A percentile compares a stretch with the other conserved stretches of the same genome.
phyloP scores from a whole-genome alignment of 2,797 vertebrate species.

The Malurus splendens region DNA sequence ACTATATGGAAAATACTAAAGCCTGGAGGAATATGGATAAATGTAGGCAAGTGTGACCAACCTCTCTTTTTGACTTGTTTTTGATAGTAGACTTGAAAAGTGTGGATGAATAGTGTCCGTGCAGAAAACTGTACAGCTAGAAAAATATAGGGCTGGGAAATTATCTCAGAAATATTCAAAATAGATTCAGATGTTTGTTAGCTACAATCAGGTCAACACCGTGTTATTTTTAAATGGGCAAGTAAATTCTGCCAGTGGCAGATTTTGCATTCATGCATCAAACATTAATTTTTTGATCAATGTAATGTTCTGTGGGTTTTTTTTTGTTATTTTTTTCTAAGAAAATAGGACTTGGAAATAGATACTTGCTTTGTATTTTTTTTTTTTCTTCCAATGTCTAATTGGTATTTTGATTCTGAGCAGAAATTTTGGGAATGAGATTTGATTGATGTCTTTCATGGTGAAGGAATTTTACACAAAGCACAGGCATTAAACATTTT shows the following conservation, averaged over 20 bases:
- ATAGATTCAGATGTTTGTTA: background rate
- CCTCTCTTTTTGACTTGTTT: background rate
- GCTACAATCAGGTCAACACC: background rate
- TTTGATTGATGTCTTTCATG: background rate
- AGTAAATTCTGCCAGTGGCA: background rate
- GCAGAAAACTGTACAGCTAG: background rate
- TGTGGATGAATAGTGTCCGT: background rate
- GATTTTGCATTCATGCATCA: background rate
- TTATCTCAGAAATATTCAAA: background rate
- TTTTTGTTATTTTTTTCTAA: background rate
- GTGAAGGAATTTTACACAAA: background rate
- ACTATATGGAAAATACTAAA: constrained; percentile 99
- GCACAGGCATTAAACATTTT: background rate
- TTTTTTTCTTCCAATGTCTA: background rate
- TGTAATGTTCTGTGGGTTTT: background rate
- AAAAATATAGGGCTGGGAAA: background rate
- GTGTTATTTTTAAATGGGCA: background rate
- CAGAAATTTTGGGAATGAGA: background rate
- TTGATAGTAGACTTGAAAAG: background rate
- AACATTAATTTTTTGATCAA: background rate
- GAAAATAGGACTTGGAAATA: background rate
- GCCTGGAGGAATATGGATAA: constrained; percentile 97
- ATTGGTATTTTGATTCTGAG: background rate
- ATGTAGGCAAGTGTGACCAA: constrained; percentile 84
- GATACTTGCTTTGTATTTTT: background rate